Base-by-base conservation (phyloP, 2,113 vertebrate species). In the Bufo bufo region DNA sequence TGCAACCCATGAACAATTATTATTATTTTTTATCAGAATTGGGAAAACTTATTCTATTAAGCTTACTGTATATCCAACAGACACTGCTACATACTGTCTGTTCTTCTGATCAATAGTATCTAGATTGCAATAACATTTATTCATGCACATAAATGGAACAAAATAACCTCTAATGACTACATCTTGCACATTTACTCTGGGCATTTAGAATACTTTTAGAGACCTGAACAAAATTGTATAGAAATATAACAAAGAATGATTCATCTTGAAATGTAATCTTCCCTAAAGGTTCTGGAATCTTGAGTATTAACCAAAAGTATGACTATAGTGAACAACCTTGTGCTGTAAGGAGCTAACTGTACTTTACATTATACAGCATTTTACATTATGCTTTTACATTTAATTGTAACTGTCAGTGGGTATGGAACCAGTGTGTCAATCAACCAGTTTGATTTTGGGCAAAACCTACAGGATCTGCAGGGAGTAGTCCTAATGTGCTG, bases 61-160 rank as follows among this genome's bases (percentile, higher is more conserved):
- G 14, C 71, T 47, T 14, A 1, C 19, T n/a, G n/a, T n/a, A n/a
- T n/a, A 47, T 74, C 47, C 0, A 45, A 74, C 13, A 3, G 45
- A 74, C 47, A 23, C 43, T 4, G 13, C 43, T 47, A 47, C 71
- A 74, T 45, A 6, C 71, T 47, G 71, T 14, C 47, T 14, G 17
- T 11, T 74, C 17, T 74, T 47, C 14, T 6, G 43, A 74, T 74
- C 71, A 17, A 74, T 74, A 74, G 14, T 74, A 74, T 74, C 47
- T 45, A 43, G 71, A 74, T 74, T 74, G 71, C 71, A 74, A 47
- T 74, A 47, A 17, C 45, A 74, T 74, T 74, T 74, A 74, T 47
- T 47, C 71, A 47, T 74, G 71, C 3, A 74, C 71, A 74, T 74
- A 74, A 74, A 74, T 74, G 71, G n/a, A 74, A 43, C 43, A 47